These are phyloP conservation scores for Limosa lapponica DNA, from an alignment of 2,797 vertebrate species.

Conservation along the genomic window DNA sequence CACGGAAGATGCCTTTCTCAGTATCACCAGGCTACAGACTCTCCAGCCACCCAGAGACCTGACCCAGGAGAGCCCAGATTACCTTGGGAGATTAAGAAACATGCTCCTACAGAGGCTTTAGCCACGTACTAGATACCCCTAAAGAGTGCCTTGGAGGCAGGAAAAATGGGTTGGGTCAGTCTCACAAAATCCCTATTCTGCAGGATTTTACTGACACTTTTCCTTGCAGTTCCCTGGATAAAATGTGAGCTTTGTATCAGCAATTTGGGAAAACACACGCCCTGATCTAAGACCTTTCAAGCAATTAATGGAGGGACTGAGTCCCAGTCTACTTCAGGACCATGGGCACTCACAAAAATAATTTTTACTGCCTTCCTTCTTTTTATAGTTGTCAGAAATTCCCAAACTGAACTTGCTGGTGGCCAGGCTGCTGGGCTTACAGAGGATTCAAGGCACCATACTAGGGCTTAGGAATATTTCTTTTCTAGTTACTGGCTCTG, in stretches of 20 bases:
- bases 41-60: background rate
- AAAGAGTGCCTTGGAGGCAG: background rate
- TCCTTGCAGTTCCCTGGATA: background rate
- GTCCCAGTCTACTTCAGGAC: background rate
- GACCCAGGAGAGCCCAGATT: background rate
- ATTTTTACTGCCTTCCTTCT: background rate
- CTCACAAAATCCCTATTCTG: background rate
- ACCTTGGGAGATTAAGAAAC: background rate
- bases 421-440: background rate
- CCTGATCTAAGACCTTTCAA: background rate
- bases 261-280: rapidly evolving
- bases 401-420: background rate
- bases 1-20: background rate
- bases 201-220: background rate
- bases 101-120: background rate
- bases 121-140: rapidly evolving
- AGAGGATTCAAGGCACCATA: background rate
- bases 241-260: background rate
- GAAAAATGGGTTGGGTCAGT: background rate
- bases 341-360: background rate
- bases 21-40: background rate
- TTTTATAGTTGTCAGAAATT: background rate
- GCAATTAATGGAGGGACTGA: background rate
- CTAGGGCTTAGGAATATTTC: background rate
- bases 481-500: background rate